Percentiles rank a stretch among this genome's conserved stretches.
Evolutionary conservation across 2,113 vertebrate species (phyloP).

Genomic region (Elachura formosa): DNA sequence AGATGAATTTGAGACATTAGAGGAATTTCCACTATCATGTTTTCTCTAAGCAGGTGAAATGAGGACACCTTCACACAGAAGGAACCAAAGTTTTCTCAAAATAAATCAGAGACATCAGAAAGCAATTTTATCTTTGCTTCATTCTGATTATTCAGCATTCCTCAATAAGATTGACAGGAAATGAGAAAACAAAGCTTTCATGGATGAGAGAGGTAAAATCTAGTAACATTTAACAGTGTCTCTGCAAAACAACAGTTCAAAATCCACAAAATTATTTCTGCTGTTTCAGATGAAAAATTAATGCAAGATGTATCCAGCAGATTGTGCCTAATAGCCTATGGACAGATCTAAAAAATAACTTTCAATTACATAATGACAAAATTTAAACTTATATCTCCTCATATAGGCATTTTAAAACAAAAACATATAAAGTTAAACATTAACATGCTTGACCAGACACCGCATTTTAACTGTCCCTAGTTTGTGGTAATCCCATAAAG

Average conservation of each 20-base stretch:
- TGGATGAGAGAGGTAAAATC: neutral
- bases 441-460: neutral
- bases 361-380: neutral
- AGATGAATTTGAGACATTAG: neutral
- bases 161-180: neutral
- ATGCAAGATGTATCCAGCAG: neutral
- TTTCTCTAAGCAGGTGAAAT: slow-evolving; percentile 11
- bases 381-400: neutral
- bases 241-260: neutral
- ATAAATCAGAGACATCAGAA: neutral
- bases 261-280: neutral
- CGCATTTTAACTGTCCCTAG: neutral
- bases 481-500: neutral
- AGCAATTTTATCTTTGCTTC: neutral
- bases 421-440: neutral
- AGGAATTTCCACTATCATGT: neutral
- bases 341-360: neutral
- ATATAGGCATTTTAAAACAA: neutral
- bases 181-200: neutral
- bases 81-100: slow-evolving; percentile 21
- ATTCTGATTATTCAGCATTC: slow-evolving; percentile 33
- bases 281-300: neutral
- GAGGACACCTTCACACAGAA: neutral
- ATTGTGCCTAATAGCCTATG: neutral
- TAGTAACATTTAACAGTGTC: neutral